Conservation (phyloP, 2,797 vertebrate genomes). For the Chelonia mydas region DNA sequence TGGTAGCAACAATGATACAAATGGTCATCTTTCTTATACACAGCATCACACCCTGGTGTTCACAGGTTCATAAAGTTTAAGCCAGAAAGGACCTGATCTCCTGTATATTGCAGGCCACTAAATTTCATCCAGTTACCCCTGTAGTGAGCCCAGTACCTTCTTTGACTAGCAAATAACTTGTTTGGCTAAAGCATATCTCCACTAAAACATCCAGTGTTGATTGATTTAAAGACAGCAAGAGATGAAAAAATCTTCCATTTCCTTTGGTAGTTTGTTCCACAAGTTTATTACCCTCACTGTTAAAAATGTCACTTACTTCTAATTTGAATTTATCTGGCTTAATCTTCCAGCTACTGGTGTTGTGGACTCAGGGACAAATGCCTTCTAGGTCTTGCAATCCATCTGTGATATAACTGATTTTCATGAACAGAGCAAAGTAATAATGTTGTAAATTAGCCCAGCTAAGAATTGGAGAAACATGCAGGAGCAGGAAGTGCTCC, state of each 20-base stretch:
- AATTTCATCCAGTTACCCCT: not conserved
- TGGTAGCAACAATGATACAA: too few species aligned
- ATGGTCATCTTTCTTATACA: too few species aligned
- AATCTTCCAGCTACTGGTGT: slow-evolving; percentile 14
- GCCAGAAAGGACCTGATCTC: not conserved
- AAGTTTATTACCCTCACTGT: slow-evolving; percentile 44
- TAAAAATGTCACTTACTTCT: slow-evolving; percentile 53
- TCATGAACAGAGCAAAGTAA: slow-evolving; percentile 50
- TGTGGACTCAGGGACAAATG: slow-evolving; percentile 1
- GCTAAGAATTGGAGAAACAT: slow-evolving; percentile 22
- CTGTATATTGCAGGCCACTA: not conserved
- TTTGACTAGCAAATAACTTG: not conserved
- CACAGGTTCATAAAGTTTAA: not conserved
- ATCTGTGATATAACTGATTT: slow-evolving; percentile 63
- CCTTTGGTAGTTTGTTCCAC: slow-evolving; percentile 42
- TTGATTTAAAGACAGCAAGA: not conserved
- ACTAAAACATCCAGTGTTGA: rapidly evolving
- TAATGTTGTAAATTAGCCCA: slow-evolving; percentile 50
- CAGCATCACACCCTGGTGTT: not conserved
- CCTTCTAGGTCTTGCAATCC: slow-evolving; percentile 48
- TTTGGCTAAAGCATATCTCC: not conserved
- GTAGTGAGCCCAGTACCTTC: not conserved
- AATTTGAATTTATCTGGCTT: slow-evolving; percentile 57
- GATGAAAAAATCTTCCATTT: not conserved
- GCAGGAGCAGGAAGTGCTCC: slow-evolving; percentile 25